These are phyloP conservation scores for Schizaphis graminum DNA, from an alignment of 2,888 invertebrate genomes.

Conservation along the genomic window DNA sequence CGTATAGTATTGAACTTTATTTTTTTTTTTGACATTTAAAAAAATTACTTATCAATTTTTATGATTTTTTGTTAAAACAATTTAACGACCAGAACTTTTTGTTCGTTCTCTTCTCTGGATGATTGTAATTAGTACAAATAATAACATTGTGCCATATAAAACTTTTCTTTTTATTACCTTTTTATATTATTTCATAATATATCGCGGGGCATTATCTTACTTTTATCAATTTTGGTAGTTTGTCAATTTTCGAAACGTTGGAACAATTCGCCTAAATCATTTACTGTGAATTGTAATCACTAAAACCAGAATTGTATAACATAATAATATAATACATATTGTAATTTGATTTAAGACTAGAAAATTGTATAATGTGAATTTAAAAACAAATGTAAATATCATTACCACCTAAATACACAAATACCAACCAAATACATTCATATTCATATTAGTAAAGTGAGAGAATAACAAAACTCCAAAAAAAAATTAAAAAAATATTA, in stretches of 20 bases:
- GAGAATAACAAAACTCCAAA: too few relatives aligned
- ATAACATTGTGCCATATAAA: not conserved
- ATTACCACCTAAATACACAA: not conserved
- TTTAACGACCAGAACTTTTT: not conserved
- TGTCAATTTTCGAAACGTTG: too few relatives aligned
- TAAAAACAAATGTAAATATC: not conserved
- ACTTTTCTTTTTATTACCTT: not conserved
- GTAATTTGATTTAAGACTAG: too few relatives aligned
- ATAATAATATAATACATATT: too few relatives aligned
- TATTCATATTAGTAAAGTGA: not conserved
- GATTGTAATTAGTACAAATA: not conserved
- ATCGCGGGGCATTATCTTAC: not conserved
- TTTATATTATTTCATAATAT: not conserved
- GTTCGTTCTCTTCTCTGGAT: not conserved
- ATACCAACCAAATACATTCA: not conserved
- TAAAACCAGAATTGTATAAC: too few relatives aligned
- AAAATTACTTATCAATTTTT: too few relatives aligned
- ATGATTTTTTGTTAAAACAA: not conserved
- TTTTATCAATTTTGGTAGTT: not conserved
- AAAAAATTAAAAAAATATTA: too few relatives aligned
- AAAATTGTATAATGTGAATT: not conserved
- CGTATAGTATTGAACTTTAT: too few relatives aligned
- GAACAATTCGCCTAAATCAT: too few relatives aligned
- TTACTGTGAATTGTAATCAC: too few relatives aligned
- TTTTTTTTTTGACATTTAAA: too few relatives aligned